Conservation (phyloP, 2,888 invertebrate species). For the Exocentrus adspersus region DNA sequence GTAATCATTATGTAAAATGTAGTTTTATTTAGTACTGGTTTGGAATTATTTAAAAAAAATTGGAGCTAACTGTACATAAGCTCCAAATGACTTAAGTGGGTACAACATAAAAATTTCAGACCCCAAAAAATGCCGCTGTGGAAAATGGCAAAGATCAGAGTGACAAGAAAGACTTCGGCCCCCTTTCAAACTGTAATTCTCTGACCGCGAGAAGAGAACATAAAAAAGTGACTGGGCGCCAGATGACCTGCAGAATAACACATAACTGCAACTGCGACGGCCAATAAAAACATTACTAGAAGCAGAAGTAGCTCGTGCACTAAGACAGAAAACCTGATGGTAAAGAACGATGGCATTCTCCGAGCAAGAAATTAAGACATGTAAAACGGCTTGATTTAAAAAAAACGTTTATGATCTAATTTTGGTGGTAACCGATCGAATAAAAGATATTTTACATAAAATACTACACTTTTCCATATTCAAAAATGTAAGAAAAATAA, state of each 20-base stretch:
- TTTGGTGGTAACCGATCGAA: too few relatives aligned
- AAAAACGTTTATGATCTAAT: too few relatives aligned
- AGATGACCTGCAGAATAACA: conserved; percentile 34
- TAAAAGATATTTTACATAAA: too few relatives aligned
- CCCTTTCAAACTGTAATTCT: conserved; percentile 19
- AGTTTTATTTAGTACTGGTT: too few relatives aligned
- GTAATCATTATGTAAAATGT: too few relatives aligned
- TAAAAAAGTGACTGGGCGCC: conserved; percentile 31
- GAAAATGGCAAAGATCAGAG: conserved; percentile 8
- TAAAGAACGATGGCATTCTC: not conserved
- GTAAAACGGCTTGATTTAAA: too few relatives aligned
- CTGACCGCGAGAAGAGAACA: conserved; percentile 23
- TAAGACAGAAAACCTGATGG: not conserved
- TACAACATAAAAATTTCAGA: too few relatives aligned
- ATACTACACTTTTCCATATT: too few relatives aligned
- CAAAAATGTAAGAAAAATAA: too few relatives aligned
- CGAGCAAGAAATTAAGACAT: too few relatives aligned
- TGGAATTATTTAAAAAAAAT: too few relatives aligned
- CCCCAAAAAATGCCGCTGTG: not conserved
- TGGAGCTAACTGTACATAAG: not conserved
- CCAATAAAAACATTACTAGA: conserved; percentile 27
- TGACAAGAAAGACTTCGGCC: conserved; percentile 2
- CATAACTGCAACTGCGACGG: conserved; percentile 34
- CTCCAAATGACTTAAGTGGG: too few relatives aligned
- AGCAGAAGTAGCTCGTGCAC: conserved; percentile 11